Conservation (phyloP, 2,797 vertebrate genomes). For the Neomorphus geoffroyi region DNA sequence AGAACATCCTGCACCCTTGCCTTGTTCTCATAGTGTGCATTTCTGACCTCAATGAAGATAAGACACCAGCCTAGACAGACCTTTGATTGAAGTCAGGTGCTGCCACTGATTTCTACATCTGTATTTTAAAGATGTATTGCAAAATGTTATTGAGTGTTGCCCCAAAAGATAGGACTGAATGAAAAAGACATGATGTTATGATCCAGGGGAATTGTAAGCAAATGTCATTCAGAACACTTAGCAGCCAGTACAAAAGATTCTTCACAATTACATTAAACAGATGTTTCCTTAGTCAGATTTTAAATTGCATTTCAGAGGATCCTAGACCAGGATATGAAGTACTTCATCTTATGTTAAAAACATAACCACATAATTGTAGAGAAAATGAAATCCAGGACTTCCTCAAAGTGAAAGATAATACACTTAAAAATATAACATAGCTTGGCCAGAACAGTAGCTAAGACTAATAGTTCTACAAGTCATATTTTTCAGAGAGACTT, state of each 20-base stretch:
- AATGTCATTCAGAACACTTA: neutral
- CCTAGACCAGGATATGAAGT: neutral
- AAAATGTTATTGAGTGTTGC: neutral
- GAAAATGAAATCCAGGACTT: neutral
- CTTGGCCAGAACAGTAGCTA: neutral
- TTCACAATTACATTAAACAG: neutral
- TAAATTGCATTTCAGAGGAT: neutral
- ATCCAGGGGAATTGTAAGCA: neutral
- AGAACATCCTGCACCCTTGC: neutral
- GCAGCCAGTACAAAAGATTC: neutral
- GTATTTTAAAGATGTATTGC: neutral
- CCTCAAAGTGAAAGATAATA: neutral
- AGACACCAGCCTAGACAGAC: neutral
- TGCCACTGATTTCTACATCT: neutral
- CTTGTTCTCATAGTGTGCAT: neutral
- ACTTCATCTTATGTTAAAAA: neutral
- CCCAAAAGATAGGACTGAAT: neutral
- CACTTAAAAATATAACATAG: neutral
- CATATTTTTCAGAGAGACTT: neutral
- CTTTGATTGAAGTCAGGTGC: neutral
- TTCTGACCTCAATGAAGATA: neutral
- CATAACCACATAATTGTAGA: neutral
- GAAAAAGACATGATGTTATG: neutral
- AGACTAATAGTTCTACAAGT: neutral
- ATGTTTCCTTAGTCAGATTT: neutral